Conservation (phyloP, 2,113 vertebrate genomes). For the Halcyon senegalensis region DNA sequence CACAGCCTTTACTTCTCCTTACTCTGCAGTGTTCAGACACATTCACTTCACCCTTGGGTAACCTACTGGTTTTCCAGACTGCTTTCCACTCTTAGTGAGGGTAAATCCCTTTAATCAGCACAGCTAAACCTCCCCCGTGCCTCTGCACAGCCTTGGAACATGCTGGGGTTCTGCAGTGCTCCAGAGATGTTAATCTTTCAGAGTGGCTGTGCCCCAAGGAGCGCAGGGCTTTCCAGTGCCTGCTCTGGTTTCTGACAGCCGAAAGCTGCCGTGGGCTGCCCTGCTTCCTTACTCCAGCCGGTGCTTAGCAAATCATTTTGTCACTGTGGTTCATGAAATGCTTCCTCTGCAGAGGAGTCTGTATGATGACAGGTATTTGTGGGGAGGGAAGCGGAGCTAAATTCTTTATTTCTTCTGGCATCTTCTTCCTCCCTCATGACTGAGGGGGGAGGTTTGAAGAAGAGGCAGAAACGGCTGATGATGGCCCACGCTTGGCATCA, state of each 20-base stretch:
- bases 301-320: not conserved
- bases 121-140: not conserved
- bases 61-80: not conserved
- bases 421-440: not conserved
- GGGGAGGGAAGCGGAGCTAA: not conserved
- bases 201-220: not conserved
- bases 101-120: not conserved
- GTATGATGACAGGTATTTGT: fast-evolving
- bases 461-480: not conserved
- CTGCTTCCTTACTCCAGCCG: not conserved
- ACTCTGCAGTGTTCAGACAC: not conserved
- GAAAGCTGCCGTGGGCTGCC: not conserved
- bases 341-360: not conserved
- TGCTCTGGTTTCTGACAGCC: not conserved
- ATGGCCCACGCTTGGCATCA: not conserved
- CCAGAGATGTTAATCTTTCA: not conserved
- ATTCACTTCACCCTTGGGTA: not conserved
- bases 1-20: not conserved
- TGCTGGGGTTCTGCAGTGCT: not conserved
- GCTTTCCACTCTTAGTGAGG: not conserved
- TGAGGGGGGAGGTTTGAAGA: not conserved
- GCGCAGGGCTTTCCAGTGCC: not conserved
- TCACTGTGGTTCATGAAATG: not conserved
- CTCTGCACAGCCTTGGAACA: not conserved
- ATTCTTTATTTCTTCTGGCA: not conserved